Conservation (phyloP, 2,888 invertebrate genomes). For the Alsophila aescularia region DNA sequence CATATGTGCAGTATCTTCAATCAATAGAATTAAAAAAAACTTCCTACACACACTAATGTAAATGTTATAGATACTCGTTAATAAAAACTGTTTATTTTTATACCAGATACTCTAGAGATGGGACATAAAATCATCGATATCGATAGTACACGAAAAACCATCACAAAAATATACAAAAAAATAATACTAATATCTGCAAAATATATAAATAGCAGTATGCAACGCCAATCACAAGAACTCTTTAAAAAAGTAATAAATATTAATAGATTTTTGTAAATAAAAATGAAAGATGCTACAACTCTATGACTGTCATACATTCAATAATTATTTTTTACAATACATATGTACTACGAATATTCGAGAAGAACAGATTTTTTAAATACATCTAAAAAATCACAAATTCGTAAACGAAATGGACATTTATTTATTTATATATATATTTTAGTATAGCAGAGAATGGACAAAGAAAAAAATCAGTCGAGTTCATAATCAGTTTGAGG, state of each 20-base stretch:
- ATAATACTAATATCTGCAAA: constrained; percentile 30
- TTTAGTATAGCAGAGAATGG: constrained; percentile 2
- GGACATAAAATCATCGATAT: constrained; percentile 1
- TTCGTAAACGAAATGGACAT: constrained; percentile 32
- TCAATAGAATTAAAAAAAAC: too few species aligned
- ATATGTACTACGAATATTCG: constrained; percentile 38
- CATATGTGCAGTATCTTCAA: too few species aligned
- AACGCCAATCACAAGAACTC: constrained; percentile 40
- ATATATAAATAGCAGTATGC: constrained; percentile 32
- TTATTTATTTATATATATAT: constrained; percentile 11
- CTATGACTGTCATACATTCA: constrained; percentile 40
- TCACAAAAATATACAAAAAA: constrained; percentile 26
- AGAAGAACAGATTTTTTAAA: constrained; percentile 35
- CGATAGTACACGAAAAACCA: constrained; percentile 18
- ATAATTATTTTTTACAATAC: constrained; percentile 34
- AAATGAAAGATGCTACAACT: constrained; percentile 27
- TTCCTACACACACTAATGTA: too few species aligned
- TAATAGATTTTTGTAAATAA: constrained; percentile 28
- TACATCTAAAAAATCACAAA: constrained; percentile 33
- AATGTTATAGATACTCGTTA: too few species aligned
- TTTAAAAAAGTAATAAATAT: constrained; percentile 35
- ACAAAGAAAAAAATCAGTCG: constrained; percentile 4
- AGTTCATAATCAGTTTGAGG: not conserved
- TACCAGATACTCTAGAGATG: not conserved
- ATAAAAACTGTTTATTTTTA: too few species aligned